These are phyloP conservation scores for Clanis bilineata DNA, from an alignment of 2,888 invertebrate genomes.

Conservation along the genomic window DNA sequence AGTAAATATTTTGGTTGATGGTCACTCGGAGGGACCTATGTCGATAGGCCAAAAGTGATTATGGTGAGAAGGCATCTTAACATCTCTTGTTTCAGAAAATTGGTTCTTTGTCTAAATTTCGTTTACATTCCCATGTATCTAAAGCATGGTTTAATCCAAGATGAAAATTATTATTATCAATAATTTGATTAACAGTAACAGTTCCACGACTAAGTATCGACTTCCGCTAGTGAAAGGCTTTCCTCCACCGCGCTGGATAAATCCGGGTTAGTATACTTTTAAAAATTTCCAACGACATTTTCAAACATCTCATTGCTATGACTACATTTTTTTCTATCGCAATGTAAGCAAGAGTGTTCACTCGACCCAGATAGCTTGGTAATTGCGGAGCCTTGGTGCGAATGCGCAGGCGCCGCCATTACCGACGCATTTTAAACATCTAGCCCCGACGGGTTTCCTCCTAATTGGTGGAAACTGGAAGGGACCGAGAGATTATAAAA, in stretches of 20 bases:
- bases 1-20: too few species aligned
- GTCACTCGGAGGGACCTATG: too few species aligned
- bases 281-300: neutral
- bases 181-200: too few species aligned
- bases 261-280: neutral
- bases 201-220: too few species aligned
- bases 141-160: too few species aligned
- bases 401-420: conserved; percentile 37
- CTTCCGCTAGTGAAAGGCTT: too few species aligned
- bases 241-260: neutral
- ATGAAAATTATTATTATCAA: too few species aligned
- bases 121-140: too few species aligned
- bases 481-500: neutral
- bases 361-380: conserved; percentile 27
- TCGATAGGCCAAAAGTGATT: too few species aligned
- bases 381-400: conserved; percentile 37
- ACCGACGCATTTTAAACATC: conserved; percentile 39
- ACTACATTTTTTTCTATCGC: conserved; percentile 5
- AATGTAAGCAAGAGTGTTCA: conserved; percentile 5
- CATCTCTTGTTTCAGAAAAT: too few species aligned
- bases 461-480: neutral
- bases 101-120: too few species aligned
- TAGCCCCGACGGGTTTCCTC: conserved; percentile 8
- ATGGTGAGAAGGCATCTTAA: too few species aligned
- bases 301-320: neutral